These are phyloP conservation scores for Cactoblastis cactorum DNA, from an alignment of 2,888 invertebrate genomes.

Conservation along the genomic window DNA sequence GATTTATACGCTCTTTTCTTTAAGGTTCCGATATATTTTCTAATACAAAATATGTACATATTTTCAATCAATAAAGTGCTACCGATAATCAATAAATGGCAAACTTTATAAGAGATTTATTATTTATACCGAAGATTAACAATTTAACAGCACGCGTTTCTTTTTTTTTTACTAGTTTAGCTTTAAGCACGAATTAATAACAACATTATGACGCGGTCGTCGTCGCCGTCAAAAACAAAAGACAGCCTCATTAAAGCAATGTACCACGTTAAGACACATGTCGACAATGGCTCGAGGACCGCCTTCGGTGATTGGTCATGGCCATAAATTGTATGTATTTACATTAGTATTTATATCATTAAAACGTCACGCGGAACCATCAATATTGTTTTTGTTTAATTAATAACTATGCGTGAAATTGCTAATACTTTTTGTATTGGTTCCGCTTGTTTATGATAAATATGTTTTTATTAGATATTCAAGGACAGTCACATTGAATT, in stretches of 20 bases:
- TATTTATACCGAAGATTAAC: too few relatives aligned
- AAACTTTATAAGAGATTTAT: too few relatives aligned
- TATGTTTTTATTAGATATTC: too few relatives aligned
- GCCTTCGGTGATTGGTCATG: neutral
- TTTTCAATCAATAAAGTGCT: too few relatives aligned
- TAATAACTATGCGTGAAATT: neutral
- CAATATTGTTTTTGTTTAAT: neutral
- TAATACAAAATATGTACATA: too few relatives aligned
- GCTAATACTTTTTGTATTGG: neutral
- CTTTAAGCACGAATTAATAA: neutral
- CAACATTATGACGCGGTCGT: neutral
- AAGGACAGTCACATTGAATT: too few relatives aligned
- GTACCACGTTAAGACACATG: neutral
- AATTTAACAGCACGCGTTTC: too few relatives aligned
- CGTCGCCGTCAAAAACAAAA: neutral
- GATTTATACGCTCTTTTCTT: too few relatives aligned
- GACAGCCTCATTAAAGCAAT: neutral
- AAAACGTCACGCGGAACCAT: conserved; percentile 1
- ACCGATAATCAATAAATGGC: too few relatives aligned
- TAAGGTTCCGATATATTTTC: too few relatives aligned
- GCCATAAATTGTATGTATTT: neutral
- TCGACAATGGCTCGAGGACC: neutral
- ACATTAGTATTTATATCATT: neutral
- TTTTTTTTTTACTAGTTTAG: too few relatives aligned
- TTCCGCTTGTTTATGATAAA: neutral